Evolutionary conservation across 1,140 invertebrate genomes (phyloP).

Genomic region (Globodera ellingtonae): DNA sequence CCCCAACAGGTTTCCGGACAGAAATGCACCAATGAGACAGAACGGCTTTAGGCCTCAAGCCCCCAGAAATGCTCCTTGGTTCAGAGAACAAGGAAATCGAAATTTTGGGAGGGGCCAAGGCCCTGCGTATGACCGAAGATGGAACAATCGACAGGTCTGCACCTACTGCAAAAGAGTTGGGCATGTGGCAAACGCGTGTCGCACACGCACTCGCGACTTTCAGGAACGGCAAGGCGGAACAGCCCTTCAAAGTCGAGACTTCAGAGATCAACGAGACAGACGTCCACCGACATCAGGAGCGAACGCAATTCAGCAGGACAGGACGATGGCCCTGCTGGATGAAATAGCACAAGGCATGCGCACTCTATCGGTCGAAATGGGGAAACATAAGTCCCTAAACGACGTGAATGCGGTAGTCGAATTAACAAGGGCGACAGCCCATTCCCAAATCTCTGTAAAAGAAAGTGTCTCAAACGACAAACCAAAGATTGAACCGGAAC

Average conservation of each 20-base stretch:
- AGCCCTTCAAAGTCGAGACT: not conserved
- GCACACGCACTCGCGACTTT: not conserved
- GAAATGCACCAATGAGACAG: no score
- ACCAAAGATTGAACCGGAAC: no score
- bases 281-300: not conserved
- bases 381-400: not conserved
- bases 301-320: not conserved
- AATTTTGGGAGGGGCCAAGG: not conserved
- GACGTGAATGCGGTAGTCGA: not conserved
- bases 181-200: not conserved
- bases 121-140: not conserved
- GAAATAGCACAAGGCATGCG: not conserved
- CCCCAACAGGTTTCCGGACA: no score
- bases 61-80: no score
- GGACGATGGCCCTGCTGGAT: not conserved
- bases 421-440: not conserved
- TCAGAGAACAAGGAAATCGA: no score
- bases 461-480: not conserved
- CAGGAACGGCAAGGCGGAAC: not conserved
- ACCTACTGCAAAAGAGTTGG: not conserved
- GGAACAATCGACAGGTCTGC: constrained; percentile 2
- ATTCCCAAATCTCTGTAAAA: not conserved
- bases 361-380: not conserved
- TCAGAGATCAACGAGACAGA: not conserved
- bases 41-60: no score